Evolutionary conservation across 2,113 vertebrate genomes (phyloP), one percentile per base, ranked within the genome.

Genomic region (Cyanoliseus patagonus): DNA sequence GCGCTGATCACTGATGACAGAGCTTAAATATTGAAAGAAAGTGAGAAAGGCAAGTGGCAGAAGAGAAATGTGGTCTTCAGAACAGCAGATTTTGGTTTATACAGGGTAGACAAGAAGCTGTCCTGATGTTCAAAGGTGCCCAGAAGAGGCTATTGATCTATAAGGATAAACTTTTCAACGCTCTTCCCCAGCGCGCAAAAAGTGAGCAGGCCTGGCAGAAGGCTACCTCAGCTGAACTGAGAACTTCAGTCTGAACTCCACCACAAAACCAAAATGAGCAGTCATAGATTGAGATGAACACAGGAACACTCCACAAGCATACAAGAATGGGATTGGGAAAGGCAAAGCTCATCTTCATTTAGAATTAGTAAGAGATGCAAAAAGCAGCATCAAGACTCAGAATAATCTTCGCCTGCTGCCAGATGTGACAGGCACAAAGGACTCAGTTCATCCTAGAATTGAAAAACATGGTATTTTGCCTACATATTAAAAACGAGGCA

Each of bases 171-270:
- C 12, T 37, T 69, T 10, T 42, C 25, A 66, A 5, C 31, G 69
- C 33, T 61, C 62, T 7, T 83, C 18, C 15, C 20, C 31, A 62
- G 30, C 0, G 3, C 14, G 33, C 30, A n/a, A 3, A 72, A 57
- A 53, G 30, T 0, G 1, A 72, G 57, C 2, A 8, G 57, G 27
- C 17, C 67, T 57, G 22, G 63, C 63, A 92, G 63, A 59, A 86
- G 35, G 49, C 18, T 51, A 17, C 28, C 23, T 75, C 25, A 86
- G 44, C 64, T 86, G 25, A 83, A 83, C 27, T 46, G 11, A 28
- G 47, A 87, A 30, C 42, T 81, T 31, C 0, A 0, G 19, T n/a
- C 53, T 77, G 22, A 64, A 44, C 42, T 49, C 5, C 0, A 44
- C 20, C 47, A 49, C 47, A 72, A 68, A 80, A 68, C 6, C 23